Percentiles rank a stretch among this genome's conserved stretches.
phyloP scores from a whole-genome alignment of 1,140 invertebrate species.

The Drepana arcuata region DNA sequence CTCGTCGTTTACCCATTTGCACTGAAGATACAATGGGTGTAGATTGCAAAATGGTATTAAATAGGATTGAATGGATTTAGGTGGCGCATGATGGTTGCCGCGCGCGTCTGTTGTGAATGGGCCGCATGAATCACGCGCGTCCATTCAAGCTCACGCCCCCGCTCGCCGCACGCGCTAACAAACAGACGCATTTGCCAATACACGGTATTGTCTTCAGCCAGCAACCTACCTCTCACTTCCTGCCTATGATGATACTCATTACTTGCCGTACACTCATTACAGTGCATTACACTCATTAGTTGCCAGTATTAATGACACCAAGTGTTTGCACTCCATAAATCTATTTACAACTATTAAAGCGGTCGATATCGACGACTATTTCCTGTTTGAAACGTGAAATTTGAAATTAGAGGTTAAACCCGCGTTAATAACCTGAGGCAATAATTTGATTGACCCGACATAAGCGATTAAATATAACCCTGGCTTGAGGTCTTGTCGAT shows the following conservation, averaged over 20 bases:
- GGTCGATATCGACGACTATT: constrained; percentile 5
- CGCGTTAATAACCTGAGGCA: constrained; percentile 12
- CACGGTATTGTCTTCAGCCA: constrained; percentile 47
- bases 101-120: constrained; percentile 43
- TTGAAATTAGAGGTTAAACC: constrained; percentile 35
- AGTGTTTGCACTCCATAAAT: too few species aligned
- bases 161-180: constrained; percentile 43
- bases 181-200: constrained; percentile 51
- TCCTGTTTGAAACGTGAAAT: constrained; percentile 38
- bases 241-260: constrained; percentile 32
- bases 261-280: constrained; percentile 25
- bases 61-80: constrained; percentile 18
- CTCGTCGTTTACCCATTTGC: too few species aligned
- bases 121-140: constrained; percentile 48
- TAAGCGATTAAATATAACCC: constrained; percentile 11
- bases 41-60: constrained; percentile 6
- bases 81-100: constrained; percentile 27
- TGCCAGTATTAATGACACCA: too few species aligned
- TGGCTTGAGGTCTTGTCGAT: constrained; percentile 10
- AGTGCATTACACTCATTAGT: constrained; percentile 15
- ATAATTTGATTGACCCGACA: constrained; percentile 9
- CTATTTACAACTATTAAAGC: constrained; percentile 4
- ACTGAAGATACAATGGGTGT: too few species aligned
- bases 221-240: constrained; percentile 53
- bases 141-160: constrained; percentile 55